Conservation (phyloP, 2,888 invertebrate species). For the Conus canariensis region DNA sequence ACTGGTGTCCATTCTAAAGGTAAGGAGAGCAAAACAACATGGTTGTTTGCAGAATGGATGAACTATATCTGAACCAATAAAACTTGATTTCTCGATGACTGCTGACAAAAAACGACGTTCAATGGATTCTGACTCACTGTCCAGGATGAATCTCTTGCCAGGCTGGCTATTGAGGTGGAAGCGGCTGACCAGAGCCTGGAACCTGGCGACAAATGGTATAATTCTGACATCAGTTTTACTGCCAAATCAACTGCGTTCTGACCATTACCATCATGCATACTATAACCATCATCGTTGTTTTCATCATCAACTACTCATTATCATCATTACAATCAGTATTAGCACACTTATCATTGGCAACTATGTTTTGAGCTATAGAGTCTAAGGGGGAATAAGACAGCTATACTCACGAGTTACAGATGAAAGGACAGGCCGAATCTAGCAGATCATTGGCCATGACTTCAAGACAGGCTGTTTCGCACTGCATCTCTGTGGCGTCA, state of each 20-base stretch:
- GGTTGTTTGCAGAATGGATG: neutral
- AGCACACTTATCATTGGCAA: neutral
- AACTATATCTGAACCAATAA: too few species aligned
- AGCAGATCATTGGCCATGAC: slow-evolving; percentile 27
- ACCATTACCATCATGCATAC: too few species aligned
- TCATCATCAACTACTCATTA: too few species aligned
- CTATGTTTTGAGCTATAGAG: neutral
- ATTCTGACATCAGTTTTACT: too few species aligned
- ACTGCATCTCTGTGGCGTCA: slow-evolving; percentile 41
- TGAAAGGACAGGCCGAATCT: slow-evolving; percentile 26
- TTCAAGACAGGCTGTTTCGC: slow-evolving; percentile 30
- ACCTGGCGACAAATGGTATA: neutral
- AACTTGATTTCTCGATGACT: slow-evolving; percentile 2
- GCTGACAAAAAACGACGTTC: slow-evolving; percentile 29
- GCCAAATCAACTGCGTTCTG: neutral
- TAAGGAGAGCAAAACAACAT: slow-evolving; percentile 15
- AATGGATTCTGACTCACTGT: neutral
- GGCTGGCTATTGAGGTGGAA: neutral
- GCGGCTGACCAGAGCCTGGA: slow-evolving; percentile 3
- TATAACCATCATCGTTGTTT: too few species aligned
- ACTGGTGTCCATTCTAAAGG: neutral
- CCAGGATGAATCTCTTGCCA: slow-evolving; percentile 14
- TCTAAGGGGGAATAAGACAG: neutral
- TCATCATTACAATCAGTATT: too few species aligned
- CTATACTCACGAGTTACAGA: slow-evolving; percentile 30